Conservation (phyloP, 2,113 vertebrate genomes). For the Cyprinodon variegatus region DNA sequence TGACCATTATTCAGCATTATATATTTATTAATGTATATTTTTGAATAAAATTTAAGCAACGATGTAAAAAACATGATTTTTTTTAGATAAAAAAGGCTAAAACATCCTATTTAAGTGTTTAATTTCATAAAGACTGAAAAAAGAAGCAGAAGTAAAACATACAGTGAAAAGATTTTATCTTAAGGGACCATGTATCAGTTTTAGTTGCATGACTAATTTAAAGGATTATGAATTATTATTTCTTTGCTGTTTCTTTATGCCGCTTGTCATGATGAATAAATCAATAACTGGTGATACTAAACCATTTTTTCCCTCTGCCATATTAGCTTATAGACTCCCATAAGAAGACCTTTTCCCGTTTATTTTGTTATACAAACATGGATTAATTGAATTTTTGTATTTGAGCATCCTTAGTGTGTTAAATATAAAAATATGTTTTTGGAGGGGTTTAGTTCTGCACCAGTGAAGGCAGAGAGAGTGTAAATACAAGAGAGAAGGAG, state of each 20-base stretch:
- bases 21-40: background rate
- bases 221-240: background rate
- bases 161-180: background rate
- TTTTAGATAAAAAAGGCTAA: too few species aligned
- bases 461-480: conserved; percentile 21
- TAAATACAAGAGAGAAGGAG: conserved; percentile 27
- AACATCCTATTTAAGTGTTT: too few species aligned
- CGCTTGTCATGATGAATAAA: background rate
- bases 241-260: background rate
- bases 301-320: too few species aligned
- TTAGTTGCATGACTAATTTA: background rate
- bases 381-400: too few species aligned
- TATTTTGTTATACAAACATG: too few species aligned
- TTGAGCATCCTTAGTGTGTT: background rate
- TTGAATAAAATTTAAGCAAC: background rate
- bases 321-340: too few species aligned
- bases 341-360: too few species aligned
- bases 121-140: too few species aligned
- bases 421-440: conserved; percentile 33
- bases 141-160: background rate
- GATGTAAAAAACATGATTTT: too few species aligned
- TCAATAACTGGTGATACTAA: background rate
- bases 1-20: background rate
- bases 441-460: conserved; percentile 25
- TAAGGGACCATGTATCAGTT: background rate